phyloP scores from a whole-genome alignment of 2,113 vertebrate species.

The Calidris pugnax region DNA sequence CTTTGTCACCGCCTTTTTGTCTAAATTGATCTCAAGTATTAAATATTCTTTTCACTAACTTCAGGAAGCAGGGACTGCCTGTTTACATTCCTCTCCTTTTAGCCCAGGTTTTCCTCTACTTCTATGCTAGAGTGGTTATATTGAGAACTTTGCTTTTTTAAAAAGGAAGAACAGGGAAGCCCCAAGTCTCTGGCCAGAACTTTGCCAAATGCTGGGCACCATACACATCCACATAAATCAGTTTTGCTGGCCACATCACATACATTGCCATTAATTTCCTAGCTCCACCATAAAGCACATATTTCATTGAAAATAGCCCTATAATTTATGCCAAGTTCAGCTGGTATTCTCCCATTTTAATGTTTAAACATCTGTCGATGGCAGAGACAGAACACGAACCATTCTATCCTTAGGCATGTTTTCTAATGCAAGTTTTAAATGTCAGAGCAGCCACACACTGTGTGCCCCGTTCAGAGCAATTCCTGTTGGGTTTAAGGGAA shows the following conservation, averaged over 20 bases:
- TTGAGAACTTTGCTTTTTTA: neutral
- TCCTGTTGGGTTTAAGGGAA: neutral
- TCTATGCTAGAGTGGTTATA: neutral
- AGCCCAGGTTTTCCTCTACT: neutral
- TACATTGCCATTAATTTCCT: fast-evolving
- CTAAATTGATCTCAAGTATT: neutral
- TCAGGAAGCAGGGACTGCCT: neutral
- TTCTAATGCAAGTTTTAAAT: neutral
- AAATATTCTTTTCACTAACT: neutral
- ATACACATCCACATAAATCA: neutral
- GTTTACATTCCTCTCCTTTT: neutral
- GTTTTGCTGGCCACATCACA: neutral
- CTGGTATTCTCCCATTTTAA: neutral
- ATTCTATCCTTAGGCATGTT: neutral
- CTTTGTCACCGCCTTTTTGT: neutral
- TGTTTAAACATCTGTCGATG: neutral
- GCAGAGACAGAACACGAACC: neutral
- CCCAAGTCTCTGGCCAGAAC: neutral
- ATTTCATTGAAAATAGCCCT: neutral
- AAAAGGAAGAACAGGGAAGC: neutral
- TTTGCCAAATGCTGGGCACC: neutral
- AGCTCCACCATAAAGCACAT: neutral
- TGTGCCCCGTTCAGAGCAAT: neutral
- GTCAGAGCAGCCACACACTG: neutral
- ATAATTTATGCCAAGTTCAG: neutral